These are phyloP conservation scores for Coendou prehensilis DNA, from an alignment of 2,797 vertebrate genomes.

Conservation along the genomic window DNA sequence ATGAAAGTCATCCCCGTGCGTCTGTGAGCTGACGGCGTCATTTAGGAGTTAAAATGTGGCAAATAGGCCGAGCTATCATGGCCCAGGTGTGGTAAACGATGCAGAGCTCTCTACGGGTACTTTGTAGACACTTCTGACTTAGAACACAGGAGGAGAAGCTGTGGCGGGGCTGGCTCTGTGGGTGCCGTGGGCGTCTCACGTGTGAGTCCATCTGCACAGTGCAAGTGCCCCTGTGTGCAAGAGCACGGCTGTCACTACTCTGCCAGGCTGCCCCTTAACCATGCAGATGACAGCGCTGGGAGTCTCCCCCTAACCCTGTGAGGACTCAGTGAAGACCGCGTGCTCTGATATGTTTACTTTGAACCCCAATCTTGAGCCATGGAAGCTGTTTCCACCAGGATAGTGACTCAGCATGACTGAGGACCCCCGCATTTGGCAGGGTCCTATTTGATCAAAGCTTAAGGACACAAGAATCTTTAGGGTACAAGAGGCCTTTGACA, in stretches of 20 bases:
- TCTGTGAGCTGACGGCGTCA: neutral
- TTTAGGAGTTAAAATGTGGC: neutral
- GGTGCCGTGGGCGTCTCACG: neutral
- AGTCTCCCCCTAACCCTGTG: neutral
- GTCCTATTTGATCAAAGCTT: neutral
- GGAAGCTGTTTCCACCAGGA: neutral
- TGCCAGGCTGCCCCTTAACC: neutral
- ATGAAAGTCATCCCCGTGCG: neutral
- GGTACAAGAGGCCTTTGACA: neutral
- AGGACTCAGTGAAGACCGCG: neutral
- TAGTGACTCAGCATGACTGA: neutral
- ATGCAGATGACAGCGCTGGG: neutral
- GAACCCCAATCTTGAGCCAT: neutral
- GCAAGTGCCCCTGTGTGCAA: neutral
- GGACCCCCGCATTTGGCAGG: neutral
- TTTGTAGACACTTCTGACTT: neutral
- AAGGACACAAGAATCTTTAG: neutral
- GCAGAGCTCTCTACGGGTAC: no score
- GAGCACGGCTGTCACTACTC: neutral
- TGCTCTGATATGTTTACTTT: neutral
- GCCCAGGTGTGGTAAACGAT: neutral
- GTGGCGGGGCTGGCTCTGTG: neutral
- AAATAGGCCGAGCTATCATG: neutral
- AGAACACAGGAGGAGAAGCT: neutral
- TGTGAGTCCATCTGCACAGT: neutral